Conservation (phyloP, 2,797 vertebrate genomes). For the Ficedula albicollis region DNA sequence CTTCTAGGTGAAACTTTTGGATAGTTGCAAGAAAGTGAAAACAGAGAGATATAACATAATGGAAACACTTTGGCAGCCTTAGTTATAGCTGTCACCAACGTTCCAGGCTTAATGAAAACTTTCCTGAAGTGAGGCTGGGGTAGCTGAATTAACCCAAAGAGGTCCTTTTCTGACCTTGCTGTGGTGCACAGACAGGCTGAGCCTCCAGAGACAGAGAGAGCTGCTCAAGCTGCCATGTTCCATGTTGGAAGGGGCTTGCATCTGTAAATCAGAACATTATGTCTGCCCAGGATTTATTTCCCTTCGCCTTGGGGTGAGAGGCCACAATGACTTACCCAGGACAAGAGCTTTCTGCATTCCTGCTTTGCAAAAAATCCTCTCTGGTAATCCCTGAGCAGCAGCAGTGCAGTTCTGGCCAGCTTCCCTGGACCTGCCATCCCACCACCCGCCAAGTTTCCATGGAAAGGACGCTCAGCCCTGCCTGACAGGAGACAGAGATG, state of each 20-base stretch:
- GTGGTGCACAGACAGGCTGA: not conserved
- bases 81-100: not conserved
- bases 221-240: not conserved
- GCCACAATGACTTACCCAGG: not conserved
- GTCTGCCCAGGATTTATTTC: not conserved
- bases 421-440: not conserved
- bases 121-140: constrained; percentile 29
- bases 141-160: not conserved
- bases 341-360: not conserved
- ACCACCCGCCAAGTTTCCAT: not conserved
- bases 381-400: not conserved
- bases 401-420: not conserved
- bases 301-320: not conserved
- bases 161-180: not conserved
- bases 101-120: constrained; percentile 60
- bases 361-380: not conserved
- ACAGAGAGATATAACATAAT: constrained; percentile 55
- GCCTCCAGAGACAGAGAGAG: fast-evolving
- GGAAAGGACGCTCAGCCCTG: not conserved
- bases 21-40: constrained; percentile 26
- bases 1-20: constrained; percentile 61
- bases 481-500: not conserved
- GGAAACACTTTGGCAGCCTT: constrained; percentile 52
- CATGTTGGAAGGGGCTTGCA: not conserved
- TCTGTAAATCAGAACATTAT: not conserved